These are phyloP conservation scores for Threskiornis aethiopicus DNA, from an alignment of 2,797 vertebrate species.

Conservation along the genomic window DNA sequence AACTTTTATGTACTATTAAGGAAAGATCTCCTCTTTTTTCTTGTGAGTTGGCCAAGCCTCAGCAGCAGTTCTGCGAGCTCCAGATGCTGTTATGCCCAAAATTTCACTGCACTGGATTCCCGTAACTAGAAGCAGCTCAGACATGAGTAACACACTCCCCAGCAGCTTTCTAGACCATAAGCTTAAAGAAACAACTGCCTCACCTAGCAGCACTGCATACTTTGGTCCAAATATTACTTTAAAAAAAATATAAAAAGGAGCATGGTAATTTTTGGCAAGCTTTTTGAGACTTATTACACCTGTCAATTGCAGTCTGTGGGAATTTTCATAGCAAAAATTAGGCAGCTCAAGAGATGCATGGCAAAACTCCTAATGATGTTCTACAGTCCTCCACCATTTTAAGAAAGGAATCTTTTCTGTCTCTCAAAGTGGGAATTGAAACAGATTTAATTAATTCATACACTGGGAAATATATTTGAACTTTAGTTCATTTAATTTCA, in stretches of 20 bases:
- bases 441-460: neutral
- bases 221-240: conserved; percentile 22
- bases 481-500: neutral
- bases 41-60: neutral
- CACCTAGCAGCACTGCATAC: neutral
- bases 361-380: neutral
- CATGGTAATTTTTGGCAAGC: neutral
- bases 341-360: neutral
- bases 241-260: neutral
- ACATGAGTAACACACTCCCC: conserved; percentile 33
- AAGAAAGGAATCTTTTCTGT: neutral
- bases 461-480: neutral
- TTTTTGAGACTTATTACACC: neutral
- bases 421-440: neutral
- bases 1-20: neutral
- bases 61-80: neutral
- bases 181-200: conserved; percentile 49
- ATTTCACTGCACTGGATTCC: conserved; percentile 9
- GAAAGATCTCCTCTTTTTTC: neutral
- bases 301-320: neutral
- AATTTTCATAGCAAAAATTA: neutral
- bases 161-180: conserved; percentile 24
- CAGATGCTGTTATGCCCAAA: neutral
- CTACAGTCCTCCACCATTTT: neutral
- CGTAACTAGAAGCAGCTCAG: conserved; percentile 22